Evolutionary conservation across 1,140 invertebrate species (phyloP).

Genomic region (Eurosta solidaginis): DNA sequence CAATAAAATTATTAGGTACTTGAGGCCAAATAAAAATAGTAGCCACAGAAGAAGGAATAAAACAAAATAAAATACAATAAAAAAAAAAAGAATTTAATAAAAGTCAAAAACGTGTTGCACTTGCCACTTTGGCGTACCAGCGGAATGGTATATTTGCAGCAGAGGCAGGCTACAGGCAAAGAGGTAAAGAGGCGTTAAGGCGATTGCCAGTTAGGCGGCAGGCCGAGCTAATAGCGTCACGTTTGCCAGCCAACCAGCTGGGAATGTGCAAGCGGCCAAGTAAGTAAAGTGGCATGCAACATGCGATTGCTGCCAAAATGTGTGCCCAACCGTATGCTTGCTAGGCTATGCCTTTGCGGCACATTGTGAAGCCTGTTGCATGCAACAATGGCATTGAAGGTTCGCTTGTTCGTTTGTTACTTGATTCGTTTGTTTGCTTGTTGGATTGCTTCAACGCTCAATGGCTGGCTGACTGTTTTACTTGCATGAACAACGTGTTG

Average conservation of each 20-base stretch:
- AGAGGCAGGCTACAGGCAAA: neutral
- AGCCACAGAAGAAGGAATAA: neutral
- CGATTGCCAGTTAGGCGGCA: neutral
- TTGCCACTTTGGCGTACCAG: neutral
- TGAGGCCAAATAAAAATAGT: neutral
- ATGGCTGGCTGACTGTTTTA: neutral
- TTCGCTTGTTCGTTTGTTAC: neutral
- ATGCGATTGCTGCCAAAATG: conserved; percentile 57
- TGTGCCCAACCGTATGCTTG: neutral
- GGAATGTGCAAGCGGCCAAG: neutral
- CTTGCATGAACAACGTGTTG: conserved; percentile 38
- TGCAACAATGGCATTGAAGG: neutral
- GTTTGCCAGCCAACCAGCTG: conserved; percentile 42
- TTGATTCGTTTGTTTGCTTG: neutral
- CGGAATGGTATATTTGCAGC: no score
- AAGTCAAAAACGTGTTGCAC: conserved; percentile 13
- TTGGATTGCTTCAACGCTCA: no score
- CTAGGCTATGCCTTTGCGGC: neutral
- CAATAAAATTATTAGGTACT: conserved; percentile 25
- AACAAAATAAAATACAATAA: neutral
- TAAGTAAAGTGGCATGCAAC: conserved; percentile 56
- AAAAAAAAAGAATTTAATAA: neutral
- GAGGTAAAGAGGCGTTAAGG: conserved; percentile 35
- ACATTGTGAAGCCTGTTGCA: conserved; percentile 29
- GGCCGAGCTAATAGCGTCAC: conserved; percentile 31